These are phyloP conservation scores for Gallinago solitaria DNA, from an alignment of 2,797 vertebrate species.

Conservation along the genomic window DNA sequence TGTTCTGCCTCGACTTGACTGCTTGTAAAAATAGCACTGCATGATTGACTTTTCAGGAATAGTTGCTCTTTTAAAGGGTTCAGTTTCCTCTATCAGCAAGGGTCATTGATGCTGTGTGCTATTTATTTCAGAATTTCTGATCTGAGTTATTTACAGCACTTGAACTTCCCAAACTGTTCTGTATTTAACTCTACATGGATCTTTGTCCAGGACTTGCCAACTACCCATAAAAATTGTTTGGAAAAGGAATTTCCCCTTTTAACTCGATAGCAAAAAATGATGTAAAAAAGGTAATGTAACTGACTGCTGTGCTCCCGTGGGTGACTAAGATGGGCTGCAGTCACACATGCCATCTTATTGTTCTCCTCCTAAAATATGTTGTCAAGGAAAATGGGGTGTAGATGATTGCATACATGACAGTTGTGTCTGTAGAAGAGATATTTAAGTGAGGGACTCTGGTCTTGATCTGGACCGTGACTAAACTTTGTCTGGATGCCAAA, in stretches of 20 bases:
- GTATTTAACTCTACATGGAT: background rate
- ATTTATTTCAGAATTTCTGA: background rate
- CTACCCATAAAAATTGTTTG: background rate
- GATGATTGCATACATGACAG: background rate
- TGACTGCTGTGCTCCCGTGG: background rate
- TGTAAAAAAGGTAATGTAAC: background rate
- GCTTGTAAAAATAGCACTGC: background rate
- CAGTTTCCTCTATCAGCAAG: background rate
- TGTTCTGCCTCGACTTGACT: background rate
- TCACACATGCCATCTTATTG: background rate
- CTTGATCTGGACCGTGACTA: background rate
- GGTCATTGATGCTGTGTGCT: background rate
- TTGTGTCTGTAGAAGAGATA: background rate
- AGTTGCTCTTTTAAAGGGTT: background rate
- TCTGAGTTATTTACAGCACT: background rate
- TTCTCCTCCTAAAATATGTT: constrained; percentile 21
- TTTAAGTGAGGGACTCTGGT: background rate
- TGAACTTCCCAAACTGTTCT: background rate
- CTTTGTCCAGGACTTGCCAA: background rate
- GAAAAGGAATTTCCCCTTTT: background rate
- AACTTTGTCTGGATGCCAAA: background rate
- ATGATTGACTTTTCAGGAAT: constrained; percentile 12
- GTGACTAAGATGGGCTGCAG: background rate
- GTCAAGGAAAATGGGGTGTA: background rate
- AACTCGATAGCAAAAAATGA: background rate